phyloP scores from a whole-genome alignment of 2,797 vertebrate genomes.

The Meda fulgida region DNA sequence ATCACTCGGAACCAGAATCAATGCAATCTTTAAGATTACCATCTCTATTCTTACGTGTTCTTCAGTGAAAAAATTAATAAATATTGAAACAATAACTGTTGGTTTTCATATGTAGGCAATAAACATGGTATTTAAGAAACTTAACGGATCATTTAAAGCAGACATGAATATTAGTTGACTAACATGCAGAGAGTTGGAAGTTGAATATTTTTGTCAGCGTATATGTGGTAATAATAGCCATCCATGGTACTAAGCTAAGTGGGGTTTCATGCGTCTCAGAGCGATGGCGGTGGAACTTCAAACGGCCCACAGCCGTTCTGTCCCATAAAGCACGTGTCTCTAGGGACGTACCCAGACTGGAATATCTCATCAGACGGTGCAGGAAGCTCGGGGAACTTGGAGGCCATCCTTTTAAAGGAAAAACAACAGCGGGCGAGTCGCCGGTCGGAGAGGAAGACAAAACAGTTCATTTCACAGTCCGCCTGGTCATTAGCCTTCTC shows the following conservation, averaged over 20 bases:
- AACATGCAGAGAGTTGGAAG: constrained; percentile 55
- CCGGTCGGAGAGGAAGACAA: constrained; percentile 70
- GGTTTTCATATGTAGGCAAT: not conserved
- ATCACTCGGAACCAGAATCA: not conserved
- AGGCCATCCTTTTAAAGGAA: constrained; percentile 71
- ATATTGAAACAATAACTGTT: not conserved
- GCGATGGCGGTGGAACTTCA: constrained; percentile 70
- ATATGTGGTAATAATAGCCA: constrained; percentile 63
- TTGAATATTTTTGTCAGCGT: constrained; percentile 61
- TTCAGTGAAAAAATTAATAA: not conserved
- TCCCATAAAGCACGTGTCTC: constrained; percentile 77
- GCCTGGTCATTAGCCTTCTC: constrained; percentile 56
- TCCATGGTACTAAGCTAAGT: constrained; percentile 62
- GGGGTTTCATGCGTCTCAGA: constrained; percentile 64
- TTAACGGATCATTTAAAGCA: constrained; percentile 34
- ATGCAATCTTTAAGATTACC: not conserved
- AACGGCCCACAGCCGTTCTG: constrained; percentile 69
- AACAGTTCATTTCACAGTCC: constrained; percentile 66
- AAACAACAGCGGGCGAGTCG: constrained; percentile 75
- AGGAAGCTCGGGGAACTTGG: constrained; percentile 81
- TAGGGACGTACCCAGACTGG: constrained; percentile 78
- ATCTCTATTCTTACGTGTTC: not conserved
- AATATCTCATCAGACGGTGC: constrained; percentile 78
- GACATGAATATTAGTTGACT: constrained; percentile 53
- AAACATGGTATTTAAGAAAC: not conserved